These are phyloP conservation scores for Cantharis nigra DNA, from an alignment of 2,888 invertebrate species.

Conservation along the genomic window DNA sequence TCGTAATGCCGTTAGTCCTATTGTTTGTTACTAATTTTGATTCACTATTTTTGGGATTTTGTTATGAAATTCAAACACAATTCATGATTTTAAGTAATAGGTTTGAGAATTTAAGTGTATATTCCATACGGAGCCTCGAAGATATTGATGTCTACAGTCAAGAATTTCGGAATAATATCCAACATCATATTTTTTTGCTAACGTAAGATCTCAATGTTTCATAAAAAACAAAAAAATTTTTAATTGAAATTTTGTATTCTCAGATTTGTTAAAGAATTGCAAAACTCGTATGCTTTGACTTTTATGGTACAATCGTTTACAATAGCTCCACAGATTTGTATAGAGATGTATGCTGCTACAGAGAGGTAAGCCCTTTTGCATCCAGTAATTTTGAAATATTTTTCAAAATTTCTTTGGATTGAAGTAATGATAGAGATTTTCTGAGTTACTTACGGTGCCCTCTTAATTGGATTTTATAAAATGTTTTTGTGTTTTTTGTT, in stretches of 20 bases:
- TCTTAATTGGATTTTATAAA: too few species aligned
- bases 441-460: too few species aligned
- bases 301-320: background rate
- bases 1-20: background rate
- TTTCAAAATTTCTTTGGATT: too few species aligned
- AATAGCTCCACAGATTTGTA: background rate
- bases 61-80: background rate
- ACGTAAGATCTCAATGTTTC: background rate
- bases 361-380: background rate
- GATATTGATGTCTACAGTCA: background rate
- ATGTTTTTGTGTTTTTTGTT: too few species aligned
- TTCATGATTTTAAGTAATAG: background rate
- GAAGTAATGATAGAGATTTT: too few species aligned
- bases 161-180: background rate
- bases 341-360: background rate
- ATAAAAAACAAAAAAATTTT: too few species aligned
- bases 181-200: background rate
- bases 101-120: background rate
- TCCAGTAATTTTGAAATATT: too few species aligned
- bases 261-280: background rate
- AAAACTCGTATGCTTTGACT: background rate
- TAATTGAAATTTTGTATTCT: too few species aligned
- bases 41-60: background rate
- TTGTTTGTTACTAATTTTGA: background rate
- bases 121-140: background rate